A percentile compares a stretch with the other conserved stretches of the same genome.
phyloP scores from a whole-genome alignment of 1,140 invertebrate genomes.

The Polyergus mexicanus region DNA sequence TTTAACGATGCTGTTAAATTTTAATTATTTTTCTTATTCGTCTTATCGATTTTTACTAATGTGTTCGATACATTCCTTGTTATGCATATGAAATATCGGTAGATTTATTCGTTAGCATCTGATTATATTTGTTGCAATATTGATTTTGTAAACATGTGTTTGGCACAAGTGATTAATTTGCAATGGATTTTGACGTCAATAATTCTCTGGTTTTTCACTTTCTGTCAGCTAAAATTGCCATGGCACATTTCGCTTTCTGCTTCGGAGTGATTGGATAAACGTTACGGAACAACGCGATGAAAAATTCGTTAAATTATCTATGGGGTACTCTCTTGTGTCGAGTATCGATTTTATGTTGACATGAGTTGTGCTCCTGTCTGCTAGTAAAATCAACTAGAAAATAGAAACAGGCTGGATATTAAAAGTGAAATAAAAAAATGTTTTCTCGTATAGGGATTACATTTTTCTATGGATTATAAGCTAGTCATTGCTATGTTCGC shows the following conservation, averaged over 20 bases:
- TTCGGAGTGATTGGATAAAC: background rate
- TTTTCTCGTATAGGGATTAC: background rate
- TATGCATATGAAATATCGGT: background rate
- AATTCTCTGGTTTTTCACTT: background rate
- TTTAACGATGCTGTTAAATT: background rate
- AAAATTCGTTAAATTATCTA: slow-evolving; percentile 37
- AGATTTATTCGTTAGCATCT: slow-evolving; percentile 17
- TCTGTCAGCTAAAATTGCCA: background rate
- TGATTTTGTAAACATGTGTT: slow-evolving; percentile 10
- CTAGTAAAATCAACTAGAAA: slow-evolving; percentile 43
- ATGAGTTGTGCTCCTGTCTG: slow-evolving; percentile 47
- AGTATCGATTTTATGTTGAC: slow-evolving; percentile 68
- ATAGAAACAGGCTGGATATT: background rate
- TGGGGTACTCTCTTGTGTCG: slow-evolving; percentile 41
- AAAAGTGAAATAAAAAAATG: slow-evolving; percentile 3
- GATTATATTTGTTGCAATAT: slow-evolving; percentile 30
- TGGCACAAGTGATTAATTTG: background rate
- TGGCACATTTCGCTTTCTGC: background rate
- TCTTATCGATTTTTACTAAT: background rate
- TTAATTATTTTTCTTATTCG: background rate
- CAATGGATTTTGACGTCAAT: background rate
- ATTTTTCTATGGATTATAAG: background rate
- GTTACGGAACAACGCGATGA: background rate
- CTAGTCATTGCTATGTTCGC: background rate
- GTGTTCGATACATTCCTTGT: background rate